Evolutionary conservation across 2,888 invertebrate genomes (phyloP).

Genomic region (Cyclophora punctaria): DNA sequence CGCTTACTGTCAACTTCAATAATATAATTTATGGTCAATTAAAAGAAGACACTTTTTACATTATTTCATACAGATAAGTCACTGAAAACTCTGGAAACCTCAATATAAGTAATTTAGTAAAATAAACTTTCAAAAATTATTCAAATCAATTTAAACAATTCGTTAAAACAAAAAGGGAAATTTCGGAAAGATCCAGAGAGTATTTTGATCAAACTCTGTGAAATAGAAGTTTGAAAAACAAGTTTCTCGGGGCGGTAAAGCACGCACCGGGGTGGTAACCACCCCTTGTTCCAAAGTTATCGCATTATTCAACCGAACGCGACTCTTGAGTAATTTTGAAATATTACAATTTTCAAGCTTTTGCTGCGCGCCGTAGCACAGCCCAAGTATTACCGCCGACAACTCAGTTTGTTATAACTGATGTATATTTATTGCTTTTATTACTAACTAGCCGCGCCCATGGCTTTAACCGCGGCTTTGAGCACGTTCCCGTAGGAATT

Average conservation of each 20-base stretch:
- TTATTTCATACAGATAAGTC: no score
- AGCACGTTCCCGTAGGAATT: no score
- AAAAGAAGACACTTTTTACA: no score
- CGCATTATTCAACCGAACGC: conserved; percentile 73
- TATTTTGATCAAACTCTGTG: conserved; percentile 66
- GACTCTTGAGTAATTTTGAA: conserved; percentile 76
- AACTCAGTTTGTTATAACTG: conserved; percentile 29
- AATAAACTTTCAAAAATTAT: no score
- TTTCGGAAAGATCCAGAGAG: conserved; percentile 28
- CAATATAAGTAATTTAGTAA: no score
- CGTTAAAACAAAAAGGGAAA: conserved; percentile 44
- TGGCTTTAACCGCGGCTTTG: no score
- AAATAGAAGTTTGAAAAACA: conserved; percentile 68
- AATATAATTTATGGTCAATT: no score
- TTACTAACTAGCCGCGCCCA: no score
- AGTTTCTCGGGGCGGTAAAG: conserved; percentile 45
- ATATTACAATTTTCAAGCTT: conserved; percentile 72
- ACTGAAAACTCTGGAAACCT: no score
- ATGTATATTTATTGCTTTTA: conserved; percentile 20
- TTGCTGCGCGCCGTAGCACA: conserved; percentile 34
- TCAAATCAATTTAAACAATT: conserved; percentile 10
- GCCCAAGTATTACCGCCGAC: conserved; percentile 34
- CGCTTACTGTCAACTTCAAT: no score
- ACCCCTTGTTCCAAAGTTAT: conserved; percentile 60
- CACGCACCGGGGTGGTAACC: conserved; percentile 52